A percentile compares a stretch with the other conserved stretches of the same genome.
Conservation (phyloP, 2,888 invertebrate genomes). For the Antheraea yamamai region DNA sequence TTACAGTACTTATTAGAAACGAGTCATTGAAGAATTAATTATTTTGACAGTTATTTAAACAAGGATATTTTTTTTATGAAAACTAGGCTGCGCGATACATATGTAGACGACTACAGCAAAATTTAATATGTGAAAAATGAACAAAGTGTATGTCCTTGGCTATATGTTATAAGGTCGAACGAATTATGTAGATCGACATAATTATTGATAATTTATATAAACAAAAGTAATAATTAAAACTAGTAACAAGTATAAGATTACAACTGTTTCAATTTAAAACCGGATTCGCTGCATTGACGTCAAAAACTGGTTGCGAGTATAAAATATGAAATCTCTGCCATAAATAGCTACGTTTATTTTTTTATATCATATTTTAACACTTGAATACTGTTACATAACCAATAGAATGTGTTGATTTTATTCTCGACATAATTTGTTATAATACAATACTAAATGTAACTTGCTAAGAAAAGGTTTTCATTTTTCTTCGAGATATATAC, state of each 20-base stretch:
- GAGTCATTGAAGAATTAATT: too few relatives aligned
- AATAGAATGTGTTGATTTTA: not conserved
- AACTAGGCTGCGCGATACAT: not conserved
- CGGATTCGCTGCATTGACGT: conserved; percentile 49
- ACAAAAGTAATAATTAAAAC: not conserved
- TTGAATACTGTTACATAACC: not conserved
- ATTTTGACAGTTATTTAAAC: not conserved
- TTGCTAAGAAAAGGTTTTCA: not conserved
- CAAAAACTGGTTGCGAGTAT: conserved; percentile 41
- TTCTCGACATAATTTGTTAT: not conserved
- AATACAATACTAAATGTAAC: not conserved
- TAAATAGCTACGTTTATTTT: conserved; percentile 29
- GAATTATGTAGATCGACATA: not conserved
- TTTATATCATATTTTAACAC: not conserved
- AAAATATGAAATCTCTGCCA: conserved; percentile 37
- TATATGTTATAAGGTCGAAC: not conserved
- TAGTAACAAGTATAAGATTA: conserved; percentile 28
- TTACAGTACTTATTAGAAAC: too few relatives aligned
- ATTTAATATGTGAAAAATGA: not conserved
- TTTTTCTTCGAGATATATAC: not conserved
- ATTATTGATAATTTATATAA: not conserved
- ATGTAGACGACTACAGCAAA: not conserved
- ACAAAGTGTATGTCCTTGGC: not conserved
- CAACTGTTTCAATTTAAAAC: conserved; percentile 40
- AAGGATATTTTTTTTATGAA: not conserved